phyloP scores from a whole-genome alignment of 2,888 invertebrate genomes.

The Drosophila kambysellisi region DNA sequence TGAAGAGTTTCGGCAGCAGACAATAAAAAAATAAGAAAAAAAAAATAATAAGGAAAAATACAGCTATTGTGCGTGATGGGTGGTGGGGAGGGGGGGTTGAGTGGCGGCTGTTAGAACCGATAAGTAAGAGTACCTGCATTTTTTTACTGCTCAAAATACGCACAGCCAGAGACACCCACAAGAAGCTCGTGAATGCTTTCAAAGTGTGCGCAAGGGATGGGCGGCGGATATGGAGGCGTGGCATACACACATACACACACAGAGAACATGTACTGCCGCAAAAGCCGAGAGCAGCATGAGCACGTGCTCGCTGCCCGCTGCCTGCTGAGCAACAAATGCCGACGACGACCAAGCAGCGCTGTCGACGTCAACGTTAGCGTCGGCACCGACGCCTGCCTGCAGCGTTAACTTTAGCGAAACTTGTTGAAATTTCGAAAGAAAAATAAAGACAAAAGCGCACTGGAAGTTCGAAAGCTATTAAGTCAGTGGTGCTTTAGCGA shows the following conservation, averaged over 20 bases:
- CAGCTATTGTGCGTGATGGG: slow-evolving; percentile 2
- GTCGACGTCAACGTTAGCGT: slow-evolving; percentile 15
- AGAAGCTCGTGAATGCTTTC: slow-evolving; percentile 45
- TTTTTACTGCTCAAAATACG: slow-evolving; percentile 53
- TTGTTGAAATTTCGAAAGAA: slow-evolving; percentile 73
- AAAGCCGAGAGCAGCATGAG: slow-evolving; percentile 26
- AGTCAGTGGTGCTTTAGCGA: slow-evolving; percentile 3
- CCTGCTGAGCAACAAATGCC: slow-evolving; percentile 73
- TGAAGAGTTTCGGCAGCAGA: slow-evolving; percentile 53
- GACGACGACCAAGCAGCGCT: slow-evolving; percentile 46
- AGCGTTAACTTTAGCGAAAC: slow-evolving; percentile 43
- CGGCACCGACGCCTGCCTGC: slow-evolving; percentile 26
- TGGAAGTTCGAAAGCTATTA: slow-evolving; percentile 64
- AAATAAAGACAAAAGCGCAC: slow-evolving; percentile 15
- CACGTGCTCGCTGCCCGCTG: slow-evolving; percentile 60
- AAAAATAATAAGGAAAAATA: neutral
- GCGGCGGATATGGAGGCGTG: neutral
- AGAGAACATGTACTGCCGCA: slow-evolving; percentile 35
- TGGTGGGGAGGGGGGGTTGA: neutral
- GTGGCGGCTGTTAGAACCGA: slow-evolving; percentile 17
- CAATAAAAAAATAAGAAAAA: slow-evolving; percentile 33
- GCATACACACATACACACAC: neutral
- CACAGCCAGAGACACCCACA: slow-evolving; percentile 22
- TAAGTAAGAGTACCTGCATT: slow-evolving; percentile 42
- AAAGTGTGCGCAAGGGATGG: slow-evolving; percentile 7